Evolutionary conservation across 2,888 invertebrate species (phyloP).

Genomic region (Galeruca laticollis): DNA sequence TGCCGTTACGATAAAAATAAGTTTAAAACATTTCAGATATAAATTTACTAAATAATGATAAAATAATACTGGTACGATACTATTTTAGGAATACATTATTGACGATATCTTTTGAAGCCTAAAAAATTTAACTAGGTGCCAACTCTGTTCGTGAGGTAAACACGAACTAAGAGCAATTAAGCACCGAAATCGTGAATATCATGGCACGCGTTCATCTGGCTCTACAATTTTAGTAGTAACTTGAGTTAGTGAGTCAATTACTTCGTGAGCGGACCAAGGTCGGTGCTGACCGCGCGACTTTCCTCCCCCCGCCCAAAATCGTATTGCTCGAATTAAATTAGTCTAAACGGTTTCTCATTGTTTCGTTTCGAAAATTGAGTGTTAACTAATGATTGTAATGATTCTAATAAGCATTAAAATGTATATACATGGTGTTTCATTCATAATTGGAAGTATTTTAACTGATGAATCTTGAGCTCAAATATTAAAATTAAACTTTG

Average conservation of each 20-base stretch:
- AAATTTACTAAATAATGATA: background rate
- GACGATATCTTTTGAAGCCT: background rate
- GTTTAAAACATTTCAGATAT: too few species aligned
- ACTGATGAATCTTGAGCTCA: too few species aligned
- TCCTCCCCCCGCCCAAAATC: background rate
- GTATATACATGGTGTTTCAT: too few species aligned
- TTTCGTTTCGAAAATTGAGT: background rate
- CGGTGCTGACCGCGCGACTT: slow-evolving; percentile 8
- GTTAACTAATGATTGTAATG: background rate
- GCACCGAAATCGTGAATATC: slow-evolving; percentile 5
- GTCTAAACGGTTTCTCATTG: background rate
- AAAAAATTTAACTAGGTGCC: background rate
- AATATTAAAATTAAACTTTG: too few species aligned
- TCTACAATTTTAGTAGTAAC: slow-evolving; percentile 3
- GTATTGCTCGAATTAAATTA: background rate
- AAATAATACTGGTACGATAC: too few species aligned
- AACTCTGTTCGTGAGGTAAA: background rate
- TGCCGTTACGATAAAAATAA: too few species aligned
- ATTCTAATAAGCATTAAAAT: too few species aligned
- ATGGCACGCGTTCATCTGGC: background rate
- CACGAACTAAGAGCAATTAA: background rate
- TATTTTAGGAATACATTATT: background rate
- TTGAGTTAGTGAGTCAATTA: background rate
- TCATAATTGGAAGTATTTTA: too few species aligned
- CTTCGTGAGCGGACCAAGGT: slow-evolving; percentile 23